These are phyloP conservation scores for Melieria crassipennis DNA, from an alignment of 2,888 invertebrate genomes.

Conservation along the genomic window DNA sequence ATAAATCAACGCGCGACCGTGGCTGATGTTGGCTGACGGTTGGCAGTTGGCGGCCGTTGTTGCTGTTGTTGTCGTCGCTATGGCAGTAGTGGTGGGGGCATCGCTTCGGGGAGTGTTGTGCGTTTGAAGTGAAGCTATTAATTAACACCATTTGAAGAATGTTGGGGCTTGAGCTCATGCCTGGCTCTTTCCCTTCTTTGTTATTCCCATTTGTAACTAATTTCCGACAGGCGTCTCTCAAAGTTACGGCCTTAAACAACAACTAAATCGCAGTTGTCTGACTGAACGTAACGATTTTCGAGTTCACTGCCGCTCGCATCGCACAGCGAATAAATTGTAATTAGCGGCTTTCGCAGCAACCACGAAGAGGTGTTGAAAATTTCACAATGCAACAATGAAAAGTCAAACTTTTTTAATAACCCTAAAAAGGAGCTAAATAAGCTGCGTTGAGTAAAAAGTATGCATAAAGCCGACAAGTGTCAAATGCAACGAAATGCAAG, in stretches of 20 bases:
- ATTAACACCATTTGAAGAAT: conserved; percentile 41
- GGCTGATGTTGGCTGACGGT: not conserved
- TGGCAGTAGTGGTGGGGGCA: not conserved
- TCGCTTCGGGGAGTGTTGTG: not conserved
- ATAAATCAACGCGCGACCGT: conserved; percentile 25
- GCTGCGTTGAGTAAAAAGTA: too few species aligned
- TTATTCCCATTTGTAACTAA: conserved; percentile 18
- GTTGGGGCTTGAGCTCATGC: conserved; percentile 8
- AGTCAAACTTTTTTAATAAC: too few species aligned
- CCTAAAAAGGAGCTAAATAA: too few species aligned
- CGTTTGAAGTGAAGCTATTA: conserved; percentile 35
- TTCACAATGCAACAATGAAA: too few species aligned
- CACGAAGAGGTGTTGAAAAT: too few species aligned
- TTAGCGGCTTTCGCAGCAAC: not conserved
- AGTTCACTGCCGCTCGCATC: not conserved
- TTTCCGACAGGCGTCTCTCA: conserved; percentile 13
- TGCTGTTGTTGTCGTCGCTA: not conserved
- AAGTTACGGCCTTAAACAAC: conserved; percentile 3
- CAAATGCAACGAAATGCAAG: too few species aligned
- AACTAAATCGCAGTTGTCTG: conserved; percentile 1
- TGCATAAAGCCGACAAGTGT: too few species aligned
- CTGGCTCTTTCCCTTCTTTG: conserved; percentile 6
- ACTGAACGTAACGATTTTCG: not conserved
- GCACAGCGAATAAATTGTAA: not conserved
- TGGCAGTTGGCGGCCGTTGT: not conserved